phyloP scores from a whole-genome alignment of 2,113 vertebrate species.

The Dipodomys ordii region DNA sequence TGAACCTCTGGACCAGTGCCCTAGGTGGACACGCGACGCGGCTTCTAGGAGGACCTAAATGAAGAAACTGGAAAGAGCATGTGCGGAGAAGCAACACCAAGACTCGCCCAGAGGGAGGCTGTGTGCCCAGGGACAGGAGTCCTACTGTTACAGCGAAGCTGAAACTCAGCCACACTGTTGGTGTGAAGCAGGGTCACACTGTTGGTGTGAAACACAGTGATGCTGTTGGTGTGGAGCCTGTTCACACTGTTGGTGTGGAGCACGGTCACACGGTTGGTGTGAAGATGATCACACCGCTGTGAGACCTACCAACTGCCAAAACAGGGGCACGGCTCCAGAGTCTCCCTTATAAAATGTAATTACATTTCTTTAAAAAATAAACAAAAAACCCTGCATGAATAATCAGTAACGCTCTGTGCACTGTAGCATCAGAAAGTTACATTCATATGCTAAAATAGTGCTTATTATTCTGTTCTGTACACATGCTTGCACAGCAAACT shows the following conservation, averaged over 20 bases:
- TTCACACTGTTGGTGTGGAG: too few relatives aligned
- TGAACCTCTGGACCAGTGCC: not conserved
- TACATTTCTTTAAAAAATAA: not conserved
- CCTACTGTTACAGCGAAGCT: too few relatives aligned
- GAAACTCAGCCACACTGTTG: too few relatives aligned
- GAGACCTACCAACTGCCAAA: not conserved
- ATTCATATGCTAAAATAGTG: not conserved
- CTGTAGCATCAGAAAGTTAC: not conserved
- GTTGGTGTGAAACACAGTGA: too few relatives aligned
- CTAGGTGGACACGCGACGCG: too few relatives aligned
- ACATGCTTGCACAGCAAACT: not conserved
- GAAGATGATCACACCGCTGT: too few relatives aligned
- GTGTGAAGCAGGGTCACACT: too few relatives aligned
- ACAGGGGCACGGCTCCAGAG: rapidly evolving
- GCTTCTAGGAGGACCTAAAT: not conserved
- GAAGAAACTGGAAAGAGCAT: not conserved
- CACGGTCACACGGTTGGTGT: too few relatives aligned
- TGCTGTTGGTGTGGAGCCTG: too few relatives aligned
- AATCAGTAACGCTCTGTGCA: not conserved
- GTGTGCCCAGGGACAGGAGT: rapidly evolving
- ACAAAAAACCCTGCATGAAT: not conserved
- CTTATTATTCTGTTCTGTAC: not conserved
- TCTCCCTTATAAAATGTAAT: rapidly evolving
- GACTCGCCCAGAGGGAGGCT: not conserved
- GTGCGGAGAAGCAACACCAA: not conserved